Evolutionary conservation across 2,888 invertebrate genomes (phyloP).

Genomic region (Cryptus armator): DNA sequence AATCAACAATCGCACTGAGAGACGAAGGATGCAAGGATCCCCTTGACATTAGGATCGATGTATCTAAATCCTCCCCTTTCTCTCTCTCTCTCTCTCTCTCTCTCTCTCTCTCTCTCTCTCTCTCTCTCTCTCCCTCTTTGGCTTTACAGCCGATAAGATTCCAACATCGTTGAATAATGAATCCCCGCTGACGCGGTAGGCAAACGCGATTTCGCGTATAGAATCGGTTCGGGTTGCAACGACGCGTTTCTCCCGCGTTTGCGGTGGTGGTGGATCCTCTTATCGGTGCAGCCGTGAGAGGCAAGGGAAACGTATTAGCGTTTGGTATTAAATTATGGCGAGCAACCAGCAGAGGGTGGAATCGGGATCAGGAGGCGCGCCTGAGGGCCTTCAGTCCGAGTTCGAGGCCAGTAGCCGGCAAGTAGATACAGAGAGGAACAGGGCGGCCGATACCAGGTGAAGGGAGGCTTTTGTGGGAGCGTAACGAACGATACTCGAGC

Average conservation of each 20-base stretch:
- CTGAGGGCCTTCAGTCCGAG: conserved; percentile 71
- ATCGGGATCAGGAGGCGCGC: conserved; percentile 56
- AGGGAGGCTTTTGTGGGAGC: conserved; percentile 58
- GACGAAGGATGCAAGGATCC: conserved; percentile 3
- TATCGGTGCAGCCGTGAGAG: conserved; percentile 73
- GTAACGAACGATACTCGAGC: conserved; percentile 75
- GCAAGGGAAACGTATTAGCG: conserved; percentile 79
- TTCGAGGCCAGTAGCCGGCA: conserved; percentile 18
- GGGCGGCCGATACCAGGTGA: conserved; percentile 72
- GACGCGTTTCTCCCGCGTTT: neutral
- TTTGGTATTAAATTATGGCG: conserved; percentile 82
- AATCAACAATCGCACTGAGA: neutral
- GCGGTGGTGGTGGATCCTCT: conserved; percentile 61
- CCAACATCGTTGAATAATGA: conserved; percentile 46
- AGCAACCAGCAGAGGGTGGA: conserved; percentile 55
- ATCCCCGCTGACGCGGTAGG: conserved; percentile 49
- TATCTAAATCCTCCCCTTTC: conserved; percentile 41
- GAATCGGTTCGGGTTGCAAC: neutral
- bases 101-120: no score
- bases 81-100: conserved; percentile 29
- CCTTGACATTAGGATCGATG: conserved; percentile 23
- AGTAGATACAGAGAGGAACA: conserved; percentile 41
- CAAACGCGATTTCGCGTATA: conserved; percentile 12
- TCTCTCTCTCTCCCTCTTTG: no score
- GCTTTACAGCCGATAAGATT: conserved; percentile 34